Percentiles rank a stretch among this genome's conserved stretches.
These are phyloP conservation scores for Alcedo quadribrachys DNA, from an alignment of 2,797 vertebrate genomes.

Conservation along the genomic window DNA sequence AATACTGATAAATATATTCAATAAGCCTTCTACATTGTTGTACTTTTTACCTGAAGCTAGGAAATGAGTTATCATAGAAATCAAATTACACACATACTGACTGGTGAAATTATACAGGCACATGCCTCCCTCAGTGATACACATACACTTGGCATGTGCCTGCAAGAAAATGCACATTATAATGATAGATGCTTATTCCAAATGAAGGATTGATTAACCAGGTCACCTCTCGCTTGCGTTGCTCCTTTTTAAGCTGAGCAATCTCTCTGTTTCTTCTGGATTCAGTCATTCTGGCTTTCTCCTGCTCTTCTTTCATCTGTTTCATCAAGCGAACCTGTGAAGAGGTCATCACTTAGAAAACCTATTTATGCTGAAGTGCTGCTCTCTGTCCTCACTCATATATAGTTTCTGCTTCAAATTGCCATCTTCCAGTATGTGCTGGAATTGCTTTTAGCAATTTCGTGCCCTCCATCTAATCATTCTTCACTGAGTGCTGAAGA, in stretches of 20 bases:
- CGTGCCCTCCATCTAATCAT: background rate
- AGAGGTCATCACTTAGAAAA: background rate
- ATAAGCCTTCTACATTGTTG: background rate
- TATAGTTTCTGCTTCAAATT: background rate
- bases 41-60: background rate
- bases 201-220: background rate
- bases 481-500: background rate
- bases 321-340: slow-evolving; percentile 93
- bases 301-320: slow-evolving; percentile 99
- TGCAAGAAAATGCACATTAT: background rate
- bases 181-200: background rate
- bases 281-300: slow-evolving; percentile 88
- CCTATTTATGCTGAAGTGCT: background rate
- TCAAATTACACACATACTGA: background rate
- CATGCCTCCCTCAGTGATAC: background rate
- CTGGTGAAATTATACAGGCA: background rate
- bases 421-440: background rate
- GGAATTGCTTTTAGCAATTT: background rate
- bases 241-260: slow-evolving; percentile 94
- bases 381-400: background rate
- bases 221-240: slow-evolving; percentile 91
- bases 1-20: background rate
- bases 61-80: background rate
- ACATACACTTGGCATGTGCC: background rate
- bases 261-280: slow-evolving; percentile 93